phyloP scores from a whole-genome alignment of 2,113 vertebrate genomes.

The Tichodroma muraria region DNA sequence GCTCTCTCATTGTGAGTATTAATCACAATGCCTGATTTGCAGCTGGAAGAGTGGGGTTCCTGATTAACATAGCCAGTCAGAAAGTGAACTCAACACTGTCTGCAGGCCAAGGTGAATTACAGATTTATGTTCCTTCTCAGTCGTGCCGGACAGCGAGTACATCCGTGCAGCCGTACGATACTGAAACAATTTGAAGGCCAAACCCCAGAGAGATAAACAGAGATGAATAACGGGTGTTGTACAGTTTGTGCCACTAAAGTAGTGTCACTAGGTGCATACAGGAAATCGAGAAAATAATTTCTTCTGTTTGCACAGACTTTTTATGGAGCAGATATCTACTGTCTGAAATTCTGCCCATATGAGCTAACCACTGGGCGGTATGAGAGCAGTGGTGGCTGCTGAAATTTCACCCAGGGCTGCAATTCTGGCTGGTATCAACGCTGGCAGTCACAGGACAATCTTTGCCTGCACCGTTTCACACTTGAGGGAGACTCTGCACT shows the following conservation, averaged over 20 bases:
- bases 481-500: fast-evolving
- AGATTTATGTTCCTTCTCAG: constrained; percentile 41
- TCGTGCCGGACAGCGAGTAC: background rate
- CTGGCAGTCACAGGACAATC: background rate
- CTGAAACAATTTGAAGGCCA: constrained; percentile 37
- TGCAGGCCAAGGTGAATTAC: constrained; percentile 35
- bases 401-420: background rate
- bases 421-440: background rate
- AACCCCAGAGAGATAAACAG: background rate
- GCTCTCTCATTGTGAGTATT: constrained; percentile 36
- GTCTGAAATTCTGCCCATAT: background rate
- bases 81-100: background rate
- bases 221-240: background rate
- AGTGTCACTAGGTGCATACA: background rate
- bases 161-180: background rate
- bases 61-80: background rate
- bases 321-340: background rate
- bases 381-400: background rate
- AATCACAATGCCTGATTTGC: constrained; percentile 46
- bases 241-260: background rate
- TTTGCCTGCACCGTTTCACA: background rate
- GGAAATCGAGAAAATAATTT: background rate
- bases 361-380: background rate
- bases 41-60: background rate
- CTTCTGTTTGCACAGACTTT: background rate